These are phyloP conservation scores for Anser cygnoides DNA, from an alignment of 2,113 vertebrate species.

Conservation along the genomic window DNA sequence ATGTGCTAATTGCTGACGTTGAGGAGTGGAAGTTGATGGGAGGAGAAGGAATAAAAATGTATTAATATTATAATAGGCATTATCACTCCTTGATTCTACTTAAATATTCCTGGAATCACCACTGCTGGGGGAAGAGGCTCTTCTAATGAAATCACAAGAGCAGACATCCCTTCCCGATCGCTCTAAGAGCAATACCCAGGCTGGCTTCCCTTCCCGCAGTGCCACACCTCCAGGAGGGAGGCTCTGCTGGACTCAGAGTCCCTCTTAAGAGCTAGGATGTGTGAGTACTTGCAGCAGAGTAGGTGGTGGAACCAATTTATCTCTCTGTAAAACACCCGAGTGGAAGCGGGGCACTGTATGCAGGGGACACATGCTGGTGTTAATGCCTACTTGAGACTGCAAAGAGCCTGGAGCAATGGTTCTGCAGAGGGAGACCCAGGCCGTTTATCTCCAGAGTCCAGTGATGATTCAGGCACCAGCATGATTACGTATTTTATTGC, in stretches of 20 bases:
- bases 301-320: conserved; percentile 16
- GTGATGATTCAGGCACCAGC: neutral
- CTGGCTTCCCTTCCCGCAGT: neutral
- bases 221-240: conserved; percentile 15
- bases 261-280: neutral
- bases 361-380: neutral
- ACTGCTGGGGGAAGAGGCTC: neutral
- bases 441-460: neutral
- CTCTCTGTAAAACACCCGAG: neutral
- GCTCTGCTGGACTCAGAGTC: neutral
- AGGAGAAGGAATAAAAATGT: neutral
- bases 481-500: neutral
- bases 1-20: neutral
- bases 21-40: neutral
- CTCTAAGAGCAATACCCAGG: neutral
- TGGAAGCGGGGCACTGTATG: neutral
- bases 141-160: neutral
- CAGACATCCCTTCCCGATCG: neutral
- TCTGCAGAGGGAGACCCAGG: neutral
- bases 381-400: conserved; percentile 2
- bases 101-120: neutral
- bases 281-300: neutral
- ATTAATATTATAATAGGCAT: neutral
- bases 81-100: neutral
- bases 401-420: conserved; percentile 2